These are phyloP conservation scores for Melipona quadrifasciata DNA, from an alignment of 1,140 invertebrate species.

Conservation along the genomic window DNA sequence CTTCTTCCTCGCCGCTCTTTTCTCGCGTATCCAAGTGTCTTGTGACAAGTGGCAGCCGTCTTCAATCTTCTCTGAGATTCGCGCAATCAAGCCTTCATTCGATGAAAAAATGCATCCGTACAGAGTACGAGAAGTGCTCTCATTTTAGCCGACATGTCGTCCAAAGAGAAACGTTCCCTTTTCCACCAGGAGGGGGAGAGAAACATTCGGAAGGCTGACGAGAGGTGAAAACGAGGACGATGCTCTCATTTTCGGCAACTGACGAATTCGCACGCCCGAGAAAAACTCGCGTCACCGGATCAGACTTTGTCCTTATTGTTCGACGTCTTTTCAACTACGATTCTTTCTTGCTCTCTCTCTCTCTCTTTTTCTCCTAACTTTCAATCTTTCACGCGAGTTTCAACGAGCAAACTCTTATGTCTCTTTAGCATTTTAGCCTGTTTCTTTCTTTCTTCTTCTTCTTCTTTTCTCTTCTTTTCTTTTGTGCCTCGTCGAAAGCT, in stretches of 20 bases:
- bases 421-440: neutral
- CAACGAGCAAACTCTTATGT: neutral
- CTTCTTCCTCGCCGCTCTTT: neutral
- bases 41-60: constrained; percentile 27
- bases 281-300: constrained; percentile 6
- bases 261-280: no score
- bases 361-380: neutral
- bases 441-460: neutral
- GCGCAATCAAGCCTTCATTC: constrained; percentile 46
- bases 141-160: constrained; percentile 35
- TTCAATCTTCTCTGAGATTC: constrained; percentile 36
- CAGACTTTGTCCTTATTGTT: neutral
- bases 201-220: neutral
- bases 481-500: neutral
- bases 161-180: constrained; percentile 1
- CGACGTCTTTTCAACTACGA: no score
- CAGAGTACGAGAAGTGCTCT: constrained; percentile 8
- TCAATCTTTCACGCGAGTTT: neutral
- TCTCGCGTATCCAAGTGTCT: neutral
- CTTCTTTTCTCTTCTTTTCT: neutral
- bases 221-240: constrained; percentile 5
- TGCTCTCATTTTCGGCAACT: constrained; percentile 25
- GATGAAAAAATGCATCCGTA: constrained; percentile 22
- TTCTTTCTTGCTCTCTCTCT: neutral
- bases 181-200: no score